Evolutionary conservation across 1,140 invertebrate genomes (phyloP), one percentile per base, ranked within the genome.

Genomic region (Philotrypesis tridentata): DNA sequence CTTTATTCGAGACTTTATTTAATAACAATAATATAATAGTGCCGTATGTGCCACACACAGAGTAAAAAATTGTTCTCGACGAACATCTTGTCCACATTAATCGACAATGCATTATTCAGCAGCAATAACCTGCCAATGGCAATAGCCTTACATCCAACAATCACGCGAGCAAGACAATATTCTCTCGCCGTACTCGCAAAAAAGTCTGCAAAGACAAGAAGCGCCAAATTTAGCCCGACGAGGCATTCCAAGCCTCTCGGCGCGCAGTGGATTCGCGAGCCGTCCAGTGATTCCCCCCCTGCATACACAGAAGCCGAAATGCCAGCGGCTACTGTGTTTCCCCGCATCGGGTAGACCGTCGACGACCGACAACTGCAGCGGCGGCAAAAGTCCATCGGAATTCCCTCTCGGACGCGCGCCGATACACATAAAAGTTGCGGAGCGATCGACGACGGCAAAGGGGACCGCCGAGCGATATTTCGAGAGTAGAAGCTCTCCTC

Each of bases 341-440:
- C 21, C n/a, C n/a, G n/a, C n/a, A n/a, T 55, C 48, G 6, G 48
- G 17, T 14, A 55, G 12, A 37, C n/a, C n/a, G n/a, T 9, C 33
- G 33, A 29, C 48, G 63, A 78, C 2, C 27, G 74, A 37, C 37
- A 29, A 43, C n/a, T 71, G 29, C 48, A n/a, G 21, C 71, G 33
- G 8, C n/a, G 60, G 60, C 55, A 76, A n/a, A n/a, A n/a, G n/a
- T n/a, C 74, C 65, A 78, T 78, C 27, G 77, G 67, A 79, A 79
- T 79, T 70, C 67, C 40, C 31, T 43, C 25, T 43, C 25, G 43
- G 43, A 43, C 43, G 77, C 77, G 65, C 77, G 70, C n/a, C n/a
- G n/a, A n/a, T 60, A 79, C 72, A 72, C 55, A 79, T 79, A 79
- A 37, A 72, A 60, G 78, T 11, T 60, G 27, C 74, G 77, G 37